Conservation (phyloP, 2,113 vertebrate species). For the Barnardius zonarius region DNA sequence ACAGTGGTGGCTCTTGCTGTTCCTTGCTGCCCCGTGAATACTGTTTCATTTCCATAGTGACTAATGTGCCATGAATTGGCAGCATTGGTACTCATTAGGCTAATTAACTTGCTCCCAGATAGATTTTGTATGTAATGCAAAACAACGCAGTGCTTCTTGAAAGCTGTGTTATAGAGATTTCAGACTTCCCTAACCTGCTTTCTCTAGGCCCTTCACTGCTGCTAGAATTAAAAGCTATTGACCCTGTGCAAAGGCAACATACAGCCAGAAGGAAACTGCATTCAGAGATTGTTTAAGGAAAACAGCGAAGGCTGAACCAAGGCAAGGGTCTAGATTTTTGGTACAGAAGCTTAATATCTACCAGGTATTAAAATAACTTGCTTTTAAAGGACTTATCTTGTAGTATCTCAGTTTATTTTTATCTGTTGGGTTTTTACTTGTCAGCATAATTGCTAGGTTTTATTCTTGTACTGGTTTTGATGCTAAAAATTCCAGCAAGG, state of each 20-base stretch:
- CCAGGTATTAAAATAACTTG: neutral
- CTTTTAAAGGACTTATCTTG: neutral
- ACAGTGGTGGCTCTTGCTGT: neutral
- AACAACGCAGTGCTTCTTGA: neutral
- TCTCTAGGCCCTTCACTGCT: neutral
- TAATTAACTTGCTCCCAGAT: slow-evolving; percentile 8
- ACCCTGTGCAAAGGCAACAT: neutral
- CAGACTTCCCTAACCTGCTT: neutral
- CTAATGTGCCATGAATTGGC: neutral
- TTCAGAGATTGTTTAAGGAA: neutral
- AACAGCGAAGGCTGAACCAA: neutral
- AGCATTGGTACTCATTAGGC: neutral
- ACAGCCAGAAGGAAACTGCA: neutral
- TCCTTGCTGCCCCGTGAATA: neutral
- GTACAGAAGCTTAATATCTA: neutral
- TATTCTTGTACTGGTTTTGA: neutral
- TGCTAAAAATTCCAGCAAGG: neutral
- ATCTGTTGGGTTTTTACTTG: neutral
- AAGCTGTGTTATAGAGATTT: neutral
- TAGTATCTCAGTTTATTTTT: neutral
- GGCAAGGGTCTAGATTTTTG: neutral
- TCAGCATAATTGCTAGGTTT: neutral
- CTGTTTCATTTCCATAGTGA: slow-evolving; percentile 5
- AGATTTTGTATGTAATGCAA: neutral
- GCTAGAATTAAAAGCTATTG: neutral